Percentiles rank a stretch among this genome's conserved stretches.
Evolutionary conservation across 2,888 invertebrate species (phyloP).

Genomic region (Machimus rusticus): DNA sequence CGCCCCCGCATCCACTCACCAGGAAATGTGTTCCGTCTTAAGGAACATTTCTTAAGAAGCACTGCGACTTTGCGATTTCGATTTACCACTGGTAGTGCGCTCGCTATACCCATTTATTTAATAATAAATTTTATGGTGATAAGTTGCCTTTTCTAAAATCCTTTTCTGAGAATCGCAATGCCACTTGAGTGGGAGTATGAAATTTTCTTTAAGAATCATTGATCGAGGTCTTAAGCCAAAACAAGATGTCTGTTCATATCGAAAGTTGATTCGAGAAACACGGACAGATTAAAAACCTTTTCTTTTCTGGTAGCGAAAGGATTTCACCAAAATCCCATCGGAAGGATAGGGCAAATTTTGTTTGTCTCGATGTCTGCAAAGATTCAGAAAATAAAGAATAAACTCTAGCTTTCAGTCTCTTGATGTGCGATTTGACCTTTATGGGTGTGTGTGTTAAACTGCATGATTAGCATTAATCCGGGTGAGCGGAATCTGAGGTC

Average conservation of each 20-base stretch:
- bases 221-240: not conserved
- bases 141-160: not conserved
- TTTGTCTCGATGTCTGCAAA: not conserved
- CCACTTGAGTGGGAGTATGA: not conserved
- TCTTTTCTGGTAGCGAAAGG: not conserved
- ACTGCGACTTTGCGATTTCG: not conserved
- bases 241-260: not conserved
- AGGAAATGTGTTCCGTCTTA: not conserved
- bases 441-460: not conserved
- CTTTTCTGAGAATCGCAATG: not conserved
- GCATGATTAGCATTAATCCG: not conserved
- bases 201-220: not conserved
- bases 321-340: not conserved
- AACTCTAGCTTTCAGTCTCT: not conserved
- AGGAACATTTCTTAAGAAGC: not conserved
- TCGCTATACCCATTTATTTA: not conserved
- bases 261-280: not conserved
- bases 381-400: not conserved
- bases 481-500: not conserved
- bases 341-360: not conserved
- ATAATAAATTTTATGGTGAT: not conserved
- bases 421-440: not conserved
- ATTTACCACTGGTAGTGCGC: not conserved
- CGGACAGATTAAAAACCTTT: not conserved
- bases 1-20: not conserved